Conservation (phyloP, 1,140 invertebrate genomes). For the Caligus rogercresseyi region DNA sequence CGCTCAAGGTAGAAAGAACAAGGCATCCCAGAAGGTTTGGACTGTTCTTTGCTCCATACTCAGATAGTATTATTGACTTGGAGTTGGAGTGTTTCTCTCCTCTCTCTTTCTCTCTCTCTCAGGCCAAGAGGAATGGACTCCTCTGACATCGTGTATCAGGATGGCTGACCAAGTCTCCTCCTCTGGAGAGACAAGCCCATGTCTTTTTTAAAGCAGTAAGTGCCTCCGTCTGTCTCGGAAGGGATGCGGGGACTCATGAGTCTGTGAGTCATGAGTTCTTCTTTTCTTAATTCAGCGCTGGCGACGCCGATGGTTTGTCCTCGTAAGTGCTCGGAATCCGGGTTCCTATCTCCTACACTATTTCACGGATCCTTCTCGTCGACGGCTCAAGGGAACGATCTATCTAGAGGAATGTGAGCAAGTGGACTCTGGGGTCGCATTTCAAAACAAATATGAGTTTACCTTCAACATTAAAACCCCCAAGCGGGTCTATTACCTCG, state of each 20-base stretch:
- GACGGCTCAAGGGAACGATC: conserved; percentile 71
- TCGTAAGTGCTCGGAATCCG: conserved; percentile 69
- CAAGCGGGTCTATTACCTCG: conserved; percentile 70
- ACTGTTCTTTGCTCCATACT: too few species aligned
- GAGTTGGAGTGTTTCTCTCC: too few species aligned
- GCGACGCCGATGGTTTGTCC: conserved; percentile 77
- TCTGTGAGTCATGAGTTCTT: conserved; percentile 19
- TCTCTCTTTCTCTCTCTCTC: too few species aligned
- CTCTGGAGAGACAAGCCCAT: conserved; percentile 43
- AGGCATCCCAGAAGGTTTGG: too few species aligned
- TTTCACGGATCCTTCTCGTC: conserved; percentile 65
- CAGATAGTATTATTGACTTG: too few species aligned
- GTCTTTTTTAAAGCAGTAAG: conserved; percentile 67
- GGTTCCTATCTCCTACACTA: conserved; percentile 84
- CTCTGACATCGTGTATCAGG: conserved; percentile 53
- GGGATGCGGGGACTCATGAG: too few species aligned
- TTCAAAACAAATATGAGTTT: conserved; percentile 60
- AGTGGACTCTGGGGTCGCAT: conserved; percentile 64
- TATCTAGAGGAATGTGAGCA: conserved; percentile 89
- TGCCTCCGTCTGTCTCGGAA: conserved; percentile 29
- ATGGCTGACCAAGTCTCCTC: conserved; percentile 79
- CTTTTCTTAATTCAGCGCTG: conserved; percentile 51
- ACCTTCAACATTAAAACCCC: conserved; percentile 78
- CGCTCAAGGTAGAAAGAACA: too few species aligned
- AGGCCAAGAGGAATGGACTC: conserved; percentile 18